A percentile compares a stretch with the other conserved stretches of the same genome.
Conservation (phyloP, 2,888 invertebrate species). For the Argynnis bischoffii region DNA sequence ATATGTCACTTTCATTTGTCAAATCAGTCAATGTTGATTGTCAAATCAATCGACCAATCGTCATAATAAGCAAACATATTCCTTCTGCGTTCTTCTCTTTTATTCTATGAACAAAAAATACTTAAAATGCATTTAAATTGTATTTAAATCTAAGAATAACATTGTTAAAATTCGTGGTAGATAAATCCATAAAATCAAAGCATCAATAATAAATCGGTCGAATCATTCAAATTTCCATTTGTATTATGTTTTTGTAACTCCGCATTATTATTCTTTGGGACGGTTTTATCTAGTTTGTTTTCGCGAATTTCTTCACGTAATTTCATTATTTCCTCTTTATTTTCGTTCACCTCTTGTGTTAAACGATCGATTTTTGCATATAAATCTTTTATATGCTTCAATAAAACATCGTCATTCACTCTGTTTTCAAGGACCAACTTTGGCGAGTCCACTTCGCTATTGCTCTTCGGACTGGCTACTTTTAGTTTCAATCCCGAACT, state of each 20-base stretch:
- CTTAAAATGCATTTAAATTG: no score
- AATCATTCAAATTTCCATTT: not conserved
- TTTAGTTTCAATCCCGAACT: not conserved
- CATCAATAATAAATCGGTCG: not conserved
- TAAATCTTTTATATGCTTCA: slow-evolving; percentile 44
- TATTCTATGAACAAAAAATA: no score
- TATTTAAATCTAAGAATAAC: no score
- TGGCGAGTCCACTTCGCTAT: slow-evolving; percentile 23
- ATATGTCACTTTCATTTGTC: no score
- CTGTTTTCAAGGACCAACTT: slow-evolving; percentile 2
- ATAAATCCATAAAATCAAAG: no score
- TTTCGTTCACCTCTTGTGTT: slow-evolving; percentile 31
- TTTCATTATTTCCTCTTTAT: slow-evolving; percentile 13
- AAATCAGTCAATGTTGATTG: no score
- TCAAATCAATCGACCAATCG: no score
- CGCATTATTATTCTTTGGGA: not conserved
- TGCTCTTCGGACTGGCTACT: not conserved
- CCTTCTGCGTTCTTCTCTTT: no score
- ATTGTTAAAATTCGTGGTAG: no score
- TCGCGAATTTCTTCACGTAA: slow-evolving; percentile 21
- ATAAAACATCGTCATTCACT: not conserved
- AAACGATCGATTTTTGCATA: slow-evolving; percentile 50
- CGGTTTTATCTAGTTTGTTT: not conserved
- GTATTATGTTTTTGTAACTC: not conserved
- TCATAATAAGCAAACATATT: no score